Base-by-base conservation (phyloP, 1,140 invertebrate species). In the Drosophila leontia region DNA sequence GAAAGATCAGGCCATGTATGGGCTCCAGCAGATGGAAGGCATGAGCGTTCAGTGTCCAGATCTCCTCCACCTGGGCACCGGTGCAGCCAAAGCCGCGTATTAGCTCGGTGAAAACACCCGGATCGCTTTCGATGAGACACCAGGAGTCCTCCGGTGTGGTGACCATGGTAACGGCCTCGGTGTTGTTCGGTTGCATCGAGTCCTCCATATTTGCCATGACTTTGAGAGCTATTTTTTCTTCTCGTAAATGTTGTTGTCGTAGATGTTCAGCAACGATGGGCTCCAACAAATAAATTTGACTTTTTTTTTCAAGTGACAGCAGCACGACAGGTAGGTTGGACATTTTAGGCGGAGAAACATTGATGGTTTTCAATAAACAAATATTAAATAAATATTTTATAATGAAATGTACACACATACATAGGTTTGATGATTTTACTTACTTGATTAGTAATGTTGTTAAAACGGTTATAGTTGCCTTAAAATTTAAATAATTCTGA, bases 41-140 rank as follows among this genome's bases (percentile, higher is more conserved):
- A 29, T 97, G 96, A 50, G 96, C 95, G 85, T 98, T 97, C 57
- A 99, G 94, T 84, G 96, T 97, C 96, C 98, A 99, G 82, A 99
- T 94, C 95, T 99, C 99, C 95, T 99, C 99, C 0, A 99, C 98
- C 93, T 99, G 97, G 35, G 97, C 95, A 47, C 98, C 98, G 91
- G 95, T 95, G n/a, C 97, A 97, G 76, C 97, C 98, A 93, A 99
- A 99, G 94, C 98, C 97, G 82, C 95, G 95, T 47, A 99, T 99
- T 60, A 99, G 94, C 94, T 99, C 98, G 1, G 98, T 99, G 93
- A 99, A 99, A 62, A 99, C 98, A 12, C 98, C 99, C 11, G 99
- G 99, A 95, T 99, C 99, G 93, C 98, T 99, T 93, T 99, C 99
- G 92, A 99, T 99, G 48, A 99, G 94, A 95, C 99, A 99, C 99